phyloP scores from a whole-genome alignment of 2,113 vertebrate genomes.

The Malurus melanocephalus region DNA sequence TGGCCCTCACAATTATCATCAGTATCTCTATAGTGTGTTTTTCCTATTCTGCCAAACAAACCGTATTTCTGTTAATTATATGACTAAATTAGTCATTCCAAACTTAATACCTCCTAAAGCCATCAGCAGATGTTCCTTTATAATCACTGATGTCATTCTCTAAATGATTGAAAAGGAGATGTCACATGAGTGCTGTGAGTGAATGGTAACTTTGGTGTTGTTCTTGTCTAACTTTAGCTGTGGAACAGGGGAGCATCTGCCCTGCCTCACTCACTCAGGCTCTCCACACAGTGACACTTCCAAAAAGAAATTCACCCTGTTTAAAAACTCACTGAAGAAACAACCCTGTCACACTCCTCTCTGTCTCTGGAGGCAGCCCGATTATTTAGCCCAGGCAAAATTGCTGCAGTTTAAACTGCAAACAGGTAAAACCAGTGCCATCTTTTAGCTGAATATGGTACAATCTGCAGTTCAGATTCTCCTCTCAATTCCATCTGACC shows the following conservation, averaged over 20 bases:
- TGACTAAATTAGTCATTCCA: constrained; percentile 50
- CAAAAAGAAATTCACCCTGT: background rate
- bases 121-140: constrained; percentile 62
- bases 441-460: background rate
- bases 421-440: background rate
- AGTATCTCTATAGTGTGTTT: constrained; percentile 35
- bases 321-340: background rate
- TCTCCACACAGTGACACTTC: background rate
- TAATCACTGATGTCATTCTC: constrained; percentile 22
- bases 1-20: constrained; percentile 52
- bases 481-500: background rate
- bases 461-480: background rate
- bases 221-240: constrained; percentile 6
- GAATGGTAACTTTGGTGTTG: background rate
- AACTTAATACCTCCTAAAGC: constrained; percentile 61
- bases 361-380: background rate
- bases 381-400: background rate
- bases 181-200: background rate
- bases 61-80: constrained; percentile 55
- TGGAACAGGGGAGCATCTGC: background rate
- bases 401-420: background rate
- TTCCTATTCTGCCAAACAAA: constrained; percentile 49
- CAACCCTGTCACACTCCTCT: background rate
- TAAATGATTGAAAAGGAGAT: constrained; percentile 7
- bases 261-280: background rate